Base-by-base conservation (phyloP, 2,797 vertebrate genomes). In the Cynodonichthys magdalenae region DNA sequence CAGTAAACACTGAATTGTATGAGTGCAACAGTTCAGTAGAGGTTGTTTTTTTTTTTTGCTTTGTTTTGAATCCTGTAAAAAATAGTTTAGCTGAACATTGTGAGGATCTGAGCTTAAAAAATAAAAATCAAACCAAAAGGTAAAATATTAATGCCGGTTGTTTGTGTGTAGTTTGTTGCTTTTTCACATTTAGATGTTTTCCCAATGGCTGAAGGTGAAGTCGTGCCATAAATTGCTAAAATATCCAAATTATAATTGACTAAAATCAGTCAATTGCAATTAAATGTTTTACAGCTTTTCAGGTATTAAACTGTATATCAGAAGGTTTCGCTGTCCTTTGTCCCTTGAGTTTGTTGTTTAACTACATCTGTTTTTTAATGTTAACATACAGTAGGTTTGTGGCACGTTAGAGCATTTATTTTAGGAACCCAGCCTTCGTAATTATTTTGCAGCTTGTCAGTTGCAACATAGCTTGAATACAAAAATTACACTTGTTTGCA, bases 401-500 rank as follows among this genome's bases (percentile, higher is more conserved):
- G 57, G 59, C 4, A 17, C 46, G 52, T 4, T 71, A 53, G 31
- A 74, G 71, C 64, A 71, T 66, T 65, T 63, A 74, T 75, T 79
- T 60, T 29, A 53, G 70, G 51, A 59, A 55, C 46, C 54, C 63
- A 71, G 77, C 81, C 63, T 74, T 53, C 69, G 66, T 83, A 75
- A 77, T 82, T 79, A 51, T 82, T 76, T 72, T 56, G 53, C 73
- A 78, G 63, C 63, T 71, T 71, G 77, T 74, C 69, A 85, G 88
- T 87, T 80, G 71, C 75, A 79, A 71, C 62, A 56, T 59, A 49
- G 72, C 74, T 82, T 70, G 72, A 82, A 88, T 85, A 76, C 75
- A 80, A 67, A 49, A 84, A 74, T 84, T 55, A 69, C 48, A 60
- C 64, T 80, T 86, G 85, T 88, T 90, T 90, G 80, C 71, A 76